Percentiles rank a stretch among this genome's conserved stretches.
Conservation (phyloP, 1,140 invertebrate species). For the Mya arenaria region DNA sequence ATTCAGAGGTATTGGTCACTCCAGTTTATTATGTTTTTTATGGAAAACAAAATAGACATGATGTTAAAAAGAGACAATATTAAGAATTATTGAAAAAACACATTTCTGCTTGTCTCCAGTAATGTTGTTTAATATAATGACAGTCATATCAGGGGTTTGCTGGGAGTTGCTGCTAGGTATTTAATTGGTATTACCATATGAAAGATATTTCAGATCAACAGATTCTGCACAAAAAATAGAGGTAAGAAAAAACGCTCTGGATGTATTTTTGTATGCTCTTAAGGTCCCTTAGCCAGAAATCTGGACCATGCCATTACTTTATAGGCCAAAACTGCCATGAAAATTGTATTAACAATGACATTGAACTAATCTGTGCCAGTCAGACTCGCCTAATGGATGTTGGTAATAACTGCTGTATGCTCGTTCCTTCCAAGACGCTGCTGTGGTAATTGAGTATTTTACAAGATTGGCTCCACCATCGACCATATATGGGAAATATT, state of each 20-base stretch:
- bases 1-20: too few species aligned
- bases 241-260: background rate
- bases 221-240: background rate
- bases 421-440: slow-evolving; percentile 25
- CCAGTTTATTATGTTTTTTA: too few species aligned
- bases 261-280: background rate
- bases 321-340: background rate
- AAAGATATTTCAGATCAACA: background rate
- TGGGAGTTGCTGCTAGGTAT: too few species aligned
- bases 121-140: too few species aligned
- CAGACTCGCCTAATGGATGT: slow-evolving; percentile 43
- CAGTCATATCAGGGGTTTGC: too few species aligned
- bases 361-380: slow-evolving; percentile 31
- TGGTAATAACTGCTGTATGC: slow-evolving; percentile 21
- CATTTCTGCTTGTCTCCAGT: too few species aligned
- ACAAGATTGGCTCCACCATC: slow-evolving; percentile 37
- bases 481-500: slow-evolving; percentile 43
- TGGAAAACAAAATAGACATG: too few species aligned
- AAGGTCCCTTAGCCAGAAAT: background rate
- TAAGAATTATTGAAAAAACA: too few species aligned
- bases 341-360: slow-evolving; percentile 41
- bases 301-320: background rate
- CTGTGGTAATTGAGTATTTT: slow-evolving; percentile 52
- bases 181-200: background rate
- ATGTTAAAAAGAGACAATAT: too few species aligned